Evolutionary conservation across 2,797 vertebrate genomes (phyloP).

Genomic region (Acrocephalus scirpaceus): DNA sequence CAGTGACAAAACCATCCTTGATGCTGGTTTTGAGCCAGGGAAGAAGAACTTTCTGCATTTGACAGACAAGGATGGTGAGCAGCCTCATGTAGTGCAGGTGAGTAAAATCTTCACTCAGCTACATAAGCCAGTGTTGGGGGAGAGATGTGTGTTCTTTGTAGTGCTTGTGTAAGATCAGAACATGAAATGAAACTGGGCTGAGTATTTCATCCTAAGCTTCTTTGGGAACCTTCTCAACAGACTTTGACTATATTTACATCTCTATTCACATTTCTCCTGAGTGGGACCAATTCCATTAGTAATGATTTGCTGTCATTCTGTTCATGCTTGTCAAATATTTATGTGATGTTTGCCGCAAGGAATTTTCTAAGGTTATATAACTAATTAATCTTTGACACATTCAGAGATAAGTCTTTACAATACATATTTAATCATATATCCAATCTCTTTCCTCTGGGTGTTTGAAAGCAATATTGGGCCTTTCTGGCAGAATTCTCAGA

Average conservation of each 20-base stretch:
- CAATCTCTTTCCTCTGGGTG: neutral
- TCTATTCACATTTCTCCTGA: neutral
- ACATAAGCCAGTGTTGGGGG: neutral
- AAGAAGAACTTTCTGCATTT: slow-evolving; percentile 96
- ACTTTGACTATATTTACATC: neutral
- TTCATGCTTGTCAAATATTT: neutral
- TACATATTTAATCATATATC: neutral
- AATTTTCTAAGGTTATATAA: neutral
- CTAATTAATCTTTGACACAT: neutral
- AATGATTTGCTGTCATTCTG: neutral
- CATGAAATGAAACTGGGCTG: neutral
- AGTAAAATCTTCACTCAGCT: slow-evolving; percentile 54
- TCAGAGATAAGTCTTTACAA: neutral
- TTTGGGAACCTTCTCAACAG: neutral
- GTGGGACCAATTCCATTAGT: neutral
- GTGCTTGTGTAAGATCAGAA: neutral
- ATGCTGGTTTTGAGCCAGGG: slow-evolving; percentile 92
- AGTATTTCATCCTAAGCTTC: neutral
- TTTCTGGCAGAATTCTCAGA: neutral
- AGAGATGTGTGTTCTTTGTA: neutral
- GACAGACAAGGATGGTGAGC: slow-evolving; percentile 95
- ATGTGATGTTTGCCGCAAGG: neutral
- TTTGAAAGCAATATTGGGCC: neutral
- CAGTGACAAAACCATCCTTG: slow-evolving; percentile 89
- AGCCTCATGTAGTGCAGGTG: slow-evolving; percentile 89